Evolutionary conservation across 2,113 vertebrate species (phyloP), one percentile per base, ranked within the genome.

Genomic region (Chionodraco myersi): DNA sequence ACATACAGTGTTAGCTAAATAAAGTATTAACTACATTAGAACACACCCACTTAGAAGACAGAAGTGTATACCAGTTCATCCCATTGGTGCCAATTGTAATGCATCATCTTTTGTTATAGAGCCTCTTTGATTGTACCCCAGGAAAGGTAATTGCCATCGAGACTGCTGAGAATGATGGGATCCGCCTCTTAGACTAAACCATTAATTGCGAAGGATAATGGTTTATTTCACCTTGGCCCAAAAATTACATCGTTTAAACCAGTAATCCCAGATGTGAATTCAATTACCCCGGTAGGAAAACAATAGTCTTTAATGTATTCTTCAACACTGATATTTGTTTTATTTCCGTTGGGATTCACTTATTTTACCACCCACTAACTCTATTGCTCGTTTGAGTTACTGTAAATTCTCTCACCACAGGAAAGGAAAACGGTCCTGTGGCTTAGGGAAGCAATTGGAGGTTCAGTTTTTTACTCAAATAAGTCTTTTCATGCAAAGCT

Each of bases 201-300:
- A 72, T 65, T 79, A 86, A 88, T 86, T 83, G 83, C 16, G 12
- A 78, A 87, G 62, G 77, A 86, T 90, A 90, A 92, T 91, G 82
- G 91, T 88, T 77, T 86, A 80, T 87, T 92, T 93, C 89, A 92
- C 92, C 89, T 93, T 93, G 93, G 88, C 88, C 89, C 89, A 93
- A 75, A 92, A 91, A 86, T 91, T 67, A 68, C 72, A 78, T 80
- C 26, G 71, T 83, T 80, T 81, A 86, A 82, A 83, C 77, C 65
- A 82, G 61, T 83, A 75, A 91, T 53, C 78, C 70, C 65, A 53
- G 75, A 83, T 79, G 44, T 68, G 49, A 45, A 80, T 61, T 56
- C 4, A 11, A 83, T 75, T 79, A 61, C 77, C 71, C 71, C 79
- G 58, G 21, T 56, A 68, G 18, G 72, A 51, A 66, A 64, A 79